Base-by-base conservation (phyloP, 2,888 invertebrate genomes). In the Eristalis arbustorum region DNA sequence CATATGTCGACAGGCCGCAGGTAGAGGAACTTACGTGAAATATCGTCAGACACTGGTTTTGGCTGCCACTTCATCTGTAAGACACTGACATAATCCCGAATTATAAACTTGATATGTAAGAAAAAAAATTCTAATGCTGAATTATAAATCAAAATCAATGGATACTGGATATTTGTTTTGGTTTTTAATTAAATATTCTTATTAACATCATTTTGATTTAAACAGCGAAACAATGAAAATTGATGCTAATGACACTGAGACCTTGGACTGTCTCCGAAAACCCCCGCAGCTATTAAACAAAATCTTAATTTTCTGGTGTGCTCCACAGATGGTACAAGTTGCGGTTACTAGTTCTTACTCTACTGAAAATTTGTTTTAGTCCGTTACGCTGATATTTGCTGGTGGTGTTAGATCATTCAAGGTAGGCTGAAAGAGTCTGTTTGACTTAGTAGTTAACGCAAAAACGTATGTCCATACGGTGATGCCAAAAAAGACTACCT, bases 161-260 rank as follows among this genome's bases (percentile, higher is more conserved):
- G 4, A 42, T n/a, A n/a, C n/a, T n/a, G n/a, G n/a, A 18, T 42
- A 37, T 56, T 37, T 34, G 5, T 23, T n/a, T n/a, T 31, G 34
- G 25, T 14, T 14, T 22, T 69, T 69, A 37, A 23, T 42, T 31
- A 59, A 42, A 8, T 64, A 64, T 40, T 66, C 63, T 25, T 61
- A 67, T 74, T 66, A 74, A 59, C 59, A 11, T n/a, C 67, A n/a
- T 49, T 31, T 40, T n/a, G 59, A 59, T 42, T 61, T 40, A 42
- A 61, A 28, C 31, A 13, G 42, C 31, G 42, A 76, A 76, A 67
- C 14, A 31, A 49, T 23, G 57, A 40, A 67, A 61, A 76, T 61
- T 61, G 31, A 76, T 61, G 75, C 49, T 76, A 76, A 76, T 23
- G 42, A 76, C 61, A 66, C 23, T 59, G 42, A 28, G 28, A 74